phyloP scores from a whole-genome alignment of 2,797 vertebrate species.

The Emydoidea blandingii region DNA sequence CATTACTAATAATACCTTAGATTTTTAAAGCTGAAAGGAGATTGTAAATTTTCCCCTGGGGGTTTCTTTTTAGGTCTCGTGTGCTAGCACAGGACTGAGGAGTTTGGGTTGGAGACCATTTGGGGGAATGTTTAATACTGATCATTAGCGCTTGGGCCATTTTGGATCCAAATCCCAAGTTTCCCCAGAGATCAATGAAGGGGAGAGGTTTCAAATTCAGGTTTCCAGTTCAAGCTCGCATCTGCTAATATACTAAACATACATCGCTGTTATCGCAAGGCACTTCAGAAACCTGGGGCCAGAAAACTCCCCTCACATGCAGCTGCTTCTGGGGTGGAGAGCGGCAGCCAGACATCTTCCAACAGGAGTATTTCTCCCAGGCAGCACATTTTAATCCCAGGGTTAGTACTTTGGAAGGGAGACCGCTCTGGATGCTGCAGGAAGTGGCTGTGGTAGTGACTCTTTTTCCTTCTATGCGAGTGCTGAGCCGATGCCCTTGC shows the following conservation, averaged over 20 bases:
- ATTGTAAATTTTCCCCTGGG: conserved; percentile 6
- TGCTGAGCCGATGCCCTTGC: neutral
- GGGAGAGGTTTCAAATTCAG: neutral
- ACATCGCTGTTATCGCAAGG: neutral
- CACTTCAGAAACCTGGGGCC: neutral
- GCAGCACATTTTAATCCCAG: neutral
- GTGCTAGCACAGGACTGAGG: neutral
- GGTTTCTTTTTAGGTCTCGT: neutral
- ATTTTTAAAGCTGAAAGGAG: neutral
- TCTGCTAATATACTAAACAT: neutral
- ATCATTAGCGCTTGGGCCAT: neutral
- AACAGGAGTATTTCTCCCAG: neutral
- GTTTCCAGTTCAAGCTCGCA: neutral
- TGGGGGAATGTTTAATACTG: neutral
- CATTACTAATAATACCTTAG: neutral
- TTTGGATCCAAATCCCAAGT: neutral
- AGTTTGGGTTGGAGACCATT: neutral
- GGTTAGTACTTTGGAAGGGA: neutral
- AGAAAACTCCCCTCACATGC: neutral
- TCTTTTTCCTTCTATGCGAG: neutral
- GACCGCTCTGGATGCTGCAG: neutral
- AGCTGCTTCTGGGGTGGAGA: neutral
- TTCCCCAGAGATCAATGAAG: neutral
- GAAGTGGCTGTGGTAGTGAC: neutral
- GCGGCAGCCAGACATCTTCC: neutral